Evolutionary conservation across 1,140 invertebrate genomes (phyloP).

Genomic region (Atta cephalotes): DNA sequence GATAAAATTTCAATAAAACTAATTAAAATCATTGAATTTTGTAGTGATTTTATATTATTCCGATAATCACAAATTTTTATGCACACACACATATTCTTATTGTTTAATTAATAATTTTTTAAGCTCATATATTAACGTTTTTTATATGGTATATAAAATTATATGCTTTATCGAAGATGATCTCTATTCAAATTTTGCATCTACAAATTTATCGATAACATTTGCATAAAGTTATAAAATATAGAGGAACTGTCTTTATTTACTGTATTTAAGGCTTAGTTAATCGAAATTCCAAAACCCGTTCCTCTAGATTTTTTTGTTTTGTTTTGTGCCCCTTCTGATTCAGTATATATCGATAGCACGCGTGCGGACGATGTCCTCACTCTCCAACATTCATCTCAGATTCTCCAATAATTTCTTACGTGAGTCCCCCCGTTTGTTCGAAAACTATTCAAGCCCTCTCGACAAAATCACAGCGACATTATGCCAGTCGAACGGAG

Average conservation of each 20-base stretch:
- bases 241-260: slow-evolving; percentile 3
- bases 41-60: not conserved
- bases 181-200: slow-evolving; percentile 2
- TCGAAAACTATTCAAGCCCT: not conserved
- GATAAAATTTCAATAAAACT: not conserved
- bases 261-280: slow-evolving; percentile 20
- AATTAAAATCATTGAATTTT: not conserved
- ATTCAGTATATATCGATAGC: not conserved
- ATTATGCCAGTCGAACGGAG: slow-evolving; percentile 36
- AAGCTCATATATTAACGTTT: not conserved
- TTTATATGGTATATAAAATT: slow-evolving; percentile 13
- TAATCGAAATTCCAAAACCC: slow-evolving; percentile 23
- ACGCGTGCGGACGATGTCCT: slow-evolving; percentile 28
- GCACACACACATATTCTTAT: not conserved
- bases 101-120: slow-evolving; percentile 1
- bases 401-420: slow-evolving; percentile 40
- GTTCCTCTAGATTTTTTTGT: not conserved
- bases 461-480: slow-evolving; percentile 42
- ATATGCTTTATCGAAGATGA: slow-evolving; percentile 5
- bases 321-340: not conserved
- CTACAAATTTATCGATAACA: slow-evolving; percentile 15
- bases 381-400: not conserved
- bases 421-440: not conserved
- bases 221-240: slow-evolving; percentile 26
- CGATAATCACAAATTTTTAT: not conserved